A percentile compares a stretch with the other conserved stretches of the same genome.
Evolutionary conservation across 2,797 vertebrate species (phyloP).

Genomic region (Graptemys geographica): DNA sequence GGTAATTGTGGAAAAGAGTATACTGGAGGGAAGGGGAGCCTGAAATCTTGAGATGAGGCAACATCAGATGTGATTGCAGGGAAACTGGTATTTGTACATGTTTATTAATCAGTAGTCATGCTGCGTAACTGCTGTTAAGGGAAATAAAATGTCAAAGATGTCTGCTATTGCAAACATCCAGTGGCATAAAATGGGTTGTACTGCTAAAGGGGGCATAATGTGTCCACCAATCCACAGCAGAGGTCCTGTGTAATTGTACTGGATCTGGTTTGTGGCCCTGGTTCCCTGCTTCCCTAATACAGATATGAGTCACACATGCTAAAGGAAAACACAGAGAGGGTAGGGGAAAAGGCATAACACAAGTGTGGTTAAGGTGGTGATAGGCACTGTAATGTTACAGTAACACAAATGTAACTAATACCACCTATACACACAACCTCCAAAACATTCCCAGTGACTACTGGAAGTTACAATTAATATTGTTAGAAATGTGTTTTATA

Average conservation of each 20-base stretch:
- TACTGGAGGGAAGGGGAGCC: background rate
- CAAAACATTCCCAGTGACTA: background rate
- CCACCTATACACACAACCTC: background rate
- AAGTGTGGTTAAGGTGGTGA: background rate
- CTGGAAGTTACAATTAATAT: background rate
- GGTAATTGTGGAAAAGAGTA: background rate
- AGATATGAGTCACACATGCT: background rate
- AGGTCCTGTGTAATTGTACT: background rate
- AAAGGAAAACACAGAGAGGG: background rate
- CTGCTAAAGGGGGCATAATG: background rate
- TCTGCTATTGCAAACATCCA: background rate
- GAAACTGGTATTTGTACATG: background rate
- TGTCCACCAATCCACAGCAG: background rate
- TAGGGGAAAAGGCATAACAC: background rate
- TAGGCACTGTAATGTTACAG: background rate
- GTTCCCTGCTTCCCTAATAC: background rate
- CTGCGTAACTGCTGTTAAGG: background rate
- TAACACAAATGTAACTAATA: background rate
- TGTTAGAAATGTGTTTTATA: background rate
- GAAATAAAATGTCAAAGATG: background rate
- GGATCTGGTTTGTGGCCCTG: background rate
- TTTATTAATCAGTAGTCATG: background rate
- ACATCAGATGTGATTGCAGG: background rate
- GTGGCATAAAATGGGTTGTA: too few species aligned
- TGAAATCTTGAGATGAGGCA: background rate